Base-by-base conservation (phyloP, 64 coral and sea anemone genomes). In the Astreopora myriophthalma region DNA sequence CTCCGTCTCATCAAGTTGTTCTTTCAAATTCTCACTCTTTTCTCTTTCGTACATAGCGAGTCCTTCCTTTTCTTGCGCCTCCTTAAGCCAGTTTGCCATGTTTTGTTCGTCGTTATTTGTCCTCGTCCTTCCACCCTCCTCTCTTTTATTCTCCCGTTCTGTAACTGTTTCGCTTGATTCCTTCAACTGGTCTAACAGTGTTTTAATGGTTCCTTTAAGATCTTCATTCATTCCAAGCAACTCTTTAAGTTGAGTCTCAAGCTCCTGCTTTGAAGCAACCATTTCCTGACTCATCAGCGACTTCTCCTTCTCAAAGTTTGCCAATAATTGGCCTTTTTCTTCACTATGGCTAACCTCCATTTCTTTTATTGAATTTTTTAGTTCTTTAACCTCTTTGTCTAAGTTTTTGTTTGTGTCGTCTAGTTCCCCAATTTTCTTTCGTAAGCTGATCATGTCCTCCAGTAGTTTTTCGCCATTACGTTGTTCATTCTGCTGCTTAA, bases 1-100 rank as follows among this genome's bases (percentile, higher is more conserved):
- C 48, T 96, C 95, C 14, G 85, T 86, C 60, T 86, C 80, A 29
- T 94, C 95, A 35, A 96, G 86, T 48, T 94, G 91, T 35, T 61
- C 44, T 80, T 96, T 96, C n/a, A 94, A 17, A n/a, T 79, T 22
- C 35, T 96, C 95, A 69, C 93, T 96, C 48, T 71, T 96, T 37
- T 69, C 24, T 63, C 51, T 96, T 67, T 88, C 75, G 42, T 58
- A 74, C 28, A 60, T 0, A 6, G 63, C 20, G 34, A 49, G 34
- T 93, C 29, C 30, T 19, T 85, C 64, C 24, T 19, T 69, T 73
- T 67, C 69, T 83, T 89, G 22, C 49, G 9, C 36, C 58, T 74
- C 7, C 26, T 63, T 3, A 11, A 55, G 1, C 28, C 51, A 79
- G 3, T 1, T 23, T 5, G 1, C 46, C 40, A 48, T 69, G 32